Conservation (phyloP, 2,888 invertebrate species). For the Hofmannophila pseudospretella region DNA sequence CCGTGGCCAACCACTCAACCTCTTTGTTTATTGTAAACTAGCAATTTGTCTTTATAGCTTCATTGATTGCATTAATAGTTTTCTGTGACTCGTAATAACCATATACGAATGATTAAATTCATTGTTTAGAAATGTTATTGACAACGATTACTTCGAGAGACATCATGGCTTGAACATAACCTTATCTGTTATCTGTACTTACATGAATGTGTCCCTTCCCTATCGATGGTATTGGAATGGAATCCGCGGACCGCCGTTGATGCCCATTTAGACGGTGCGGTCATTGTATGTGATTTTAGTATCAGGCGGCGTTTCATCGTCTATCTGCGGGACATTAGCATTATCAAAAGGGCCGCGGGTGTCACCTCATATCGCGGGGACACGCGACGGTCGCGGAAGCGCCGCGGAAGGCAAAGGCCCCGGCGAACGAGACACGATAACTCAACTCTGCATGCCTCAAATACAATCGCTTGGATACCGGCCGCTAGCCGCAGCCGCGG, state of each 20-base stretch:
- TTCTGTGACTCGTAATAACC: constrained; percentile 6
- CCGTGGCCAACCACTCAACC: constrained; percentile 16
- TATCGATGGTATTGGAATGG: constrained; percentile 44
- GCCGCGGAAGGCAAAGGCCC: constrained; percentile 56
- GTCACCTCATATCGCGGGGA: constrained; percentile 66
- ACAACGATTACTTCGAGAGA: constrained; percentile 3
- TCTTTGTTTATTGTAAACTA: constrained; percentile 25
- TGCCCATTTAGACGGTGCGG: constrained; percentile 54
- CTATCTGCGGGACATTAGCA: constrained; percentile 68
- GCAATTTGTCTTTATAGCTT: constrained; percentile 26
- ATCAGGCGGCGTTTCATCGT: constrained; percentile 46
- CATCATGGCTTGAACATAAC: constrained; percentile 23
- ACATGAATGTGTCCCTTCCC: constrained; percentile 39
- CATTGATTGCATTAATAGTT: constrained; percentile 21
- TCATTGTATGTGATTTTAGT: constrained; percentile 63
- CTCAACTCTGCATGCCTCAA: constrained; percentile 63
- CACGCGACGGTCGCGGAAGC: constrained; percentile 68
- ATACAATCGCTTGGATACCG: constrained; percentile 62
- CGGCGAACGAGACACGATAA: constrained; percentile 61
- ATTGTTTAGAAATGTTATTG: constrained; percentile 9
- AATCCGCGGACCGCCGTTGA: constrained; percentile 46
- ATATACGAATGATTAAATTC: constrained; percentile 10
- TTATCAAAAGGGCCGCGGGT: constrained; percentile 72
- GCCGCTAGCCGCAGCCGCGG: constrained; percentile 33
- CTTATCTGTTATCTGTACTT: constrained; percentile 44